A percentile compares a stretch with the other conserved stretches of the same genome.
phyloP scores from a whole-genome alignment of 1,140 invertebrate species.

The Chelonus insularis region DNA sequence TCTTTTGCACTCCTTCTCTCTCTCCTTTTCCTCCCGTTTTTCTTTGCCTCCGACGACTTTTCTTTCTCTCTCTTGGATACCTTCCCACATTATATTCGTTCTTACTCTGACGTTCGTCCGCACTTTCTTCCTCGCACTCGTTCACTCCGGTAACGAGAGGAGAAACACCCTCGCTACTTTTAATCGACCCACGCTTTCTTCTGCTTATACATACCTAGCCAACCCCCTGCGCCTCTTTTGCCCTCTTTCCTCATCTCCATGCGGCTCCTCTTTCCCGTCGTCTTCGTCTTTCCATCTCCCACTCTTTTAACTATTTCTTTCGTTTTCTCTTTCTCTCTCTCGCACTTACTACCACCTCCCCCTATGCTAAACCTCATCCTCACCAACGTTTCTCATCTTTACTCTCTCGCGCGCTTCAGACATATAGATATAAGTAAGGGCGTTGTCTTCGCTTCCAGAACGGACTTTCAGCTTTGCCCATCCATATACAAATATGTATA shows the following conservation, averaged over 20 bases:
- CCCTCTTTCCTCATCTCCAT: constrained; percentile 44
- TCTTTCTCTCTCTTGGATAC: constrained; percentile 25
- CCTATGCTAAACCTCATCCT: constrained; percentile 14
- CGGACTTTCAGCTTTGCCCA: constrained; percentile 18
- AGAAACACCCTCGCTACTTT: constrained; percentile 63
- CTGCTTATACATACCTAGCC: constrained; percentile 54
- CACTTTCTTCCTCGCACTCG: constrained; percentile 34
- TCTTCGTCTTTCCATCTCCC: constrained; percentile 21
- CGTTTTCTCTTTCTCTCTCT: constrained; percentile 37
- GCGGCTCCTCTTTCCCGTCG: constrained; percentile 31
- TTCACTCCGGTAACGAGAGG: constrained; percentile 57
- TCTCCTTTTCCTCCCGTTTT: constrained; percentile 28
- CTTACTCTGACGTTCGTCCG: constrained; percentile 31
- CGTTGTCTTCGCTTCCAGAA: constrained; percentile 54
- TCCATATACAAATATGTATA: too few species aligned
- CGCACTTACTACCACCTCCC: not conserved
- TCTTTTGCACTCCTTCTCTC: constrained; percentile 30
- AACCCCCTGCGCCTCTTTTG: constrained; percentile 24
- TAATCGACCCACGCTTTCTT: constrained; percentile 63
- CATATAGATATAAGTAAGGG: constrained; percentile 57
- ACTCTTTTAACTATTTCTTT: constrained; percentile 12
- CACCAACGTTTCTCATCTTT: constrained; percentile 23
- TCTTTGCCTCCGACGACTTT: constrained; percentile 29
- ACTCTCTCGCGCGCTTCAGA: constrained; percentile 28
- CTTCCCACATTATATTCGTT: constrained; percentile 33